phyloP scores from a whole-genome alignment of 23 tunicate genomes.

The Ascidia mentula region DNA sequence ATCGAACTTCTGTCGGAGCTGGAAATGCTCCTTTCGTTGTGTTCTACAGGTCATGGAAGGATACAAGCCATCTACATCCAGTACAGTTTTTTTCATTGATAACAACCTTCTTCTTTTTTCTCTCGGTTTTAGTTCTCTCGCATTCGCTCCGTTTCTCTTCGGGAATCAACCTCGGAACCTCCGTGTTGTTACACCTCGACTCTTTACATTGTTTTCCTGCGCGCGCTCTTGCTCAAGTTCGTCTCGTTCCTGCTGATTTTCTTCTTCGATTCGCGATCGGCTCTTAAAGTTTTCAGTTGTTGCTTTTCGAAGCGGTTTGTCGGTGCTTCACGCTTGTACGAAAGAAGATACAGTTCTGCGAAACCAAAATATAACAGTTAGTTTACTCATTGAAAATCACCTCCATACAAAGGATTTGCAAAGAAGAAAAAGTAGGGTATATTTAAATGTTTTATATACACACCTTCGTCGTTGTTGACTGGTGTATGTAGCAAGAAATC shows the following conservation, averaged over 20 bases:
- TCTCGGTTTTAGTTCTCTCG: not conserved
- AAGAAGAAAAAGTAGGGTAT: no score
- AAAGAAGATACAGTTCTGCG: constrained; percentile 77
- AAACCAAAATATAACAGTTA: not conserved
- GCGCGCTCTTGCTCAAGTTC: constrained; percentile 25
- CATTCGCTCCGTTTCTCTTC: not conserved
- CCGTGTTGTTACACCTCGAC: not conserved
- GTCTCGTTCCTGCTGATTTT: constrained; percentile 7
- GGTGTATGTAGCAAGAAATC: constrained; percentile 78
- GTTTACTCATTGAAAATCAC: not conserved
- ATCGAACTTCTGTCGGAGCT: no score
- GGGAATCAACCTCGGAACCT: not conserved
- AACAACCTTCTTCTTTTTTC: not conserved
- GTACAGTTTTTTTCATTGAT: not conserved
- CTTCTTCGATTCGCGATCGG: constrained; percentile 46
- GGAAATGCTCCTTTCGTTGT: no score
- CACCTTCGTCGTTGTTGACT: constrained; percentile 70
- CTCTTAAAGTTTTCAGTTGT: constrained; percentile 57
- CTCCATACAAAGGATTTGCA: no score
- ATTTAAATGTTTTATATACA: not conserved
- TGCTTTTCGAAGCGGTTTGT: constrained; percentile 82
- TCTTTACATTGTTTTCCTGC: constrained; percentile 42
- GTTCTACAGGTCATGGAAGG: not conserved
- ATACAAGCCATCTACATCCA: no score
- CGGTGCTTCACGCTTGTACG: constrained; percentile 96